phyloP scores from a whole-genome alignment of 2,888 invertebrate species.

The Orchestes rusci region DNA sequence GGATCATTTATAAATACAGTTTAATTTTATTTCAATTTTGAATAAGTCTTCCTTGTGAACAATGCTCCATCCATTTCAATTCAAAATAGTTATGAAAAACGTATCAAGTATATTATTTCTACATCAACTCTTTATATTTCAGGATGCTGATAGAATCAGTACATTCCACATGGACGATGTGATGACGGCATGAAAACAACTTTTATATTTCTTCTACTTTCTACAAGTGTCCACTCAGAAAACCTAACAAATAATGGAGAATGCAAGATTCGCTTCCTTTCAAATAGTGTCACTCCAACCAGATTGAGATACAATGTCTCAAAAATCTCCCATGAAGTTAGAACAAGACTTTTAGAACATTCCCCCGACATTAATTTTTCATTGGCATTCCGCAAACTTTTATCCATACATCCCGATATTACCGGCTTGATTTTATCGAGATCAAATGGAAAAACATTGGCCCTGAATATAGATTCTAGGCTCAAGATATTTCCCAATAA shows the following conservation, averaged over 20 bases:
- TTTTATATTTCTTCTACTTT: slow-evolving; percentile 41
- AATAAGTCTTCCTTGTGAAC: too few relatives aligned
- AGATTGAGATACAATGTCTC: slow-evolving; percentile 36
- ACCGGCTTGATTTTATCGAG: slow-evolving; percentile 40
- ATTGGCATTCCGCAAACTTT: slow-evolving; percentile 44
- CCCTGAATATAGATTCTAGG: slow-evolving; percentile 32
- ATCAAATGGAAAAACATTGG: slow-evolving; percentile 32
- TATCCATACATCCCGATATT: slow-evolving; percentile 45
- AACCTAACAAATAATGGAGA: slow-evolving; percentile 37
- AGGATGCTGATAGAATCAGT: too few relatives aligned
- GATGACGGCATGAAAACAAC: slow-evolving; percentile 43
- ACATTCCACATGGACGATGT: too few relatives aligned
- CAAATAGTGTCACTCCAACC: slow-evolving; percentile 38
- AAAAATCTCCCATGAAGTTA: slow-evolving; percentile 28
- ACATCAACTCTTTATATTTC: too few relatives aligned
- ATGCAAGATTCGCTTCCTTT: slow-evolving; percentile 36
- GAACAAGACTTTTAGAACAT: slow-evolving; percentile 25
- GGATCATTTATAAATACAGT: too few relatives aligned
- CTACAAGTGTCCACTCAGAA: slow-evolving; percentile 47
- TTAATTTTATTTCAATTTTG: too few relatives aligned
- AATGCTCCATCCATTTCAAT: too few relatives aligned
- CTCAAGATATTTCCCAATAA: slow-evolving; percentile 36
- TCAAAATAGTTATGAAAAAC: too few relatives aligned
- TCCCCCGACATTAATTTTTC: slow-evolving; percentile 27
- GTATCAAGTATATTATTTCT: too few relatives aligned